Base-by-base conservation (phyloP, 2,888 invertebrate genomes). In the Lepidochrysops patricia region DNA sequence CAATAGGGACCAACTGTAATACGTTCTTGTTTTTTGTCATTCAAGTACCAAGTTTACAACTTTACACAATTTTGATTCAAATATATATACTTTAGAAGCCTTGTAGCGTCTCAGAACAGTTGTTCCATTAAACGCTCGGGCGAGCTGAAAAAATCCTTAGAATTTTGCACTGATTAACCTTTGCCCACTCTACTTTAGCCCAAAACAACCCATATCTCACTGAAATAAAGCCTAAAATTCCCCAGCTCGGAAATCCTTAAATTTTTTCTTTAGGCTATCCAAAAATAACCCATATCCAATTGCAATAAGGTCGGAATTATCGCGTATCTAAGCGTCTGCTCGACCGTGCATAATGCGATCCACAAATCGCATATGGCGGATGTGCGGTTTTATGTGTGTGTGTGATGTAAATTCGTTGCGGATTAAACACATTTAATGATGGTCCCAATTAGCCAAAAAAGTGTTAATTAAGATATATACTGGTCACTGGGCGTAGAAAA, bases 341-440 rank as follows among this genome's bases (percentile, higher is more conserved):
- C 72, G 72, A 75, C 72, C 74, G 71, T 75, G 68, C 67, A 72
- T 59, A 59, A 59, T 70, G 74, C 66, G 75, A 75, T 70, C 69
- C 58, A 37, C 50, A 49, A 61, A 56, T 68, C 67, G 64, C 69
- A 82, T 76, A 76, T 80, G 82, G 80, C 75, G 72, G 72, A 74
- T 72, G 68, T 62, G 62, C 37, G 62, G 73, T 76, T 77, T 83
- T 82, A 72, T 71, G 69, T 73, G 75, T 75, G 66, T 72, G 60
- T 57, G 34, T 62, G 59, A 35, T 37, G 56, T 57, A 49, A 54
- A 57, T 49, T 29, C 19, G 34, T 26, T 58, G 49, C 32, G 29
- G 48, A 58, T 58, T 58, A 48, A 43, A 43, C 19, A 12, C 1
- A 43, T 43, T 43, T 43, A 43, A 43, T 43, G 43, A 43, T 9